These are phyloP conservation scores for Gortyna flavago DNA, from an alignment of 2,888 invertebrate genomes.

Conservation along the genomic window DNA sequence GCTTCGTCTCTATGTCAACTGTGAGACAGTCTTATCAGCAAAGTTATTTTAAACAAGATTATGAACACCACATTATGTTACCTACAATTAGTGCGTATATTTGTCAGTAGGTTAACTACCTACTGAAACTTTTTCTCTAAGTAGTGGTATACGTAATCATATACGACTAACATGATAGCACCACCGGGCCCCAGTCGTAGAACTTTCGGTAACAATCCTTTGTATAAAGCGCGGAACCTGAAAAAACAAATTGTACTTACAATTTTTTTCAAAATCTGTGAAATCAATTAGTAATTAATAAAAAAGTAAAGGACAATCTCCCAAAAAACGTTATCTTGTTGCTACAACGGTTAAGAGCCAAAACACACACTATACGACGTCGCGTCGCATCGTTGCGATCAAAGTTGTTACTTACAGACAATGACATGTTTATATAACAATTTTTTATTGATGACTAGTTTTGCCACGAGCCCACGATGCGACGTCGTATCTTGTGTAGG, in stretches of 20 bases:
- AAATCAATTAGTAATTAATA: not conserved
- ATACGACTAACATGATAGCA: slow-evolving; percentile 98
- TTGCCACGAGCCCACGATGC: too few relatives aligned
- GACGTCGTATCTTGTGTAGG: too few relatives aligned
- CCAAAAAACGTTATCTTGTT: too few relatives aligned
- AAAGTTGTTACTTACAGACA: too few relatives aligned
- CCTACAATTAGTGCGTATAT: slow-evolving; percentile 8
- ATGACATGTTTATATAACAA: too few relatives aligned
- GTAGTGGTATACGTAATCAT: slow-evolving; percentile 95
- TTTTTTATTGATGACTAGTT: too few relatives aligned
- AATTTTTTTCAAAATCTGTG: not conserved
- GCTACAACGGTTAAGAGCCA: not conserved
- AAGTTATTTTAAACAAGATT: slow-evolving; percentile 35
- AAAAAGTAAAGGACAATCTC: not conserved
- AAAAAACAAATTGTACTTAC: slow-evolving; percentile 73
- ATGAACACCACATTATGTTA: not conserved
- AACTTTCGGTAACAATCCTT: slow-evolving; percentile 97
- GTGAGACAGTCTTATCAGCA: slow-evolving; percentile 41
- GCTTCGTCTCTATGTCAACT: slow-evolving; percentile 11
- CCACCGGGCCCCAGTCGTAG: slow-evolving; percentile 98
- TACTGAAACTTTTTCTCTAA: slow-evolving; percentile 88
- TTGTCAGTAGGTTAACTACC: not conserved
- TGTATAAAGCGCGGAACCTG: slow-evolving; percentile 96
- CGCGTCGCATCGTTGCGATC: too few relatives aligned
- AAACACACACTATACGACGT: too few relatives aligned